These are phyloP conservation scores for Sclerodermus sp. DNA, from an alignment of 2,888 invertebrate genomes.

Conservation along the genomic window DNA sequence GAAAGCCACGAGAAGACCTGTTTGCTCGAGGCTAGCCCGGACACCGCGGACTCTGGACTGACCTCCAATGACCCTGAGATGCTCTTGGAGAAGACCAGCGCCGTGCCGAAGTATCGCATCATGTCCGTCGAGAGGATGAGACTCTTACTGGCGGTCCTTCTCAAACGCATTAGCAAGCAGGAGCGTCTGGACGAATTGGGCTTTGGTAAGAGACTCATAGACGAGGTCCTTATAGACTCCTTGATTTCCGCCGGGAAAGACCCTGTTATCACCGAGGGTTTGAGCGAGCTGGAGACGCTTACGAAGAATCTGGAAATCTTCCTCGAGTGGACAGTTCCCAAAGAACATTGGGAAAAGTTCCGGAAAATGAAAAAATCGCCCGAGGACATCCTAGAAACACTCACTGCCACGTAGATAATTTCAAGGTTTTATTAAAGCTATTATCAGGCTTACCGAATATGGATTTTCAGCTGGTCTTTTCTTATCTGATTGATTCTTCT, in stretches of 20 bases:
- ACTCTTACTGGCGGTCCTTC: constrained; percentile 75
- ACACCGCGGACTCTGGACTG: neutral
- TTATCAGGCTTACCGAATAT: too few species aligned
- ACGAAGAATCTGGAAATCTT: constrained; percentile 76
- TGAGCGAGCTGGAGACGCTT: constrained; percentile 67
- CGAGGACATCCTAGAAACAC: constrained; percentile 76
- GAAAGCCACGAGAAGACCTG: constrained; percentile 64
- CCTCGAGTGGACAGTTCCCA: constrained; percentile 80
- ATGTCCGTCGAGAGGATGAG: constrained; percentile 77
- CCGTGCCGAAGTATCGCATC: constrained; percentile 54
- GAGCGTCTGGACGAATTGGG: constrained; percentile 77
- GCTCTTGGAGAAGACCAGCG: neutral
- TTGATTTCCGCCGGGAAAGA: constrained; percentile 73
- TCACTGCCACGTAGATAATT: constrained; percentile 59
- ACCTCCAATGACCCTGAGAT: neutral
- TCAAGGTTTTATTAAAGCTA: too few species aligned
- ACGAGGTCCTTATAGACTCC: constrained; percentile 78
- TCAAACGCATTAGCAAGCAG: constrained; percentile 82
- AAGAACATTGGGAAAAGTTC: constrained; percentile 76
- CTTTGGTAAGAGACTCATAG: constrained; percentile 74
- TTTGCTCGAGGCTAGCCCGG: constrained; percentile 4
- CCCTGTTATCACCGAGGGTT: constrained; percentile 62
- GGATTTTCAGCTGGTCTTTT: too few species aligned
- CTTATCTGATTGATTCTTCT: too few species aligned
- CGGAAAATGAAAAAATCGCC: constrained; percentile 73